Base-by-base conservation (phyloP, 2,888 invertebrate genomes). In the Pheosia tremula region DNA sequence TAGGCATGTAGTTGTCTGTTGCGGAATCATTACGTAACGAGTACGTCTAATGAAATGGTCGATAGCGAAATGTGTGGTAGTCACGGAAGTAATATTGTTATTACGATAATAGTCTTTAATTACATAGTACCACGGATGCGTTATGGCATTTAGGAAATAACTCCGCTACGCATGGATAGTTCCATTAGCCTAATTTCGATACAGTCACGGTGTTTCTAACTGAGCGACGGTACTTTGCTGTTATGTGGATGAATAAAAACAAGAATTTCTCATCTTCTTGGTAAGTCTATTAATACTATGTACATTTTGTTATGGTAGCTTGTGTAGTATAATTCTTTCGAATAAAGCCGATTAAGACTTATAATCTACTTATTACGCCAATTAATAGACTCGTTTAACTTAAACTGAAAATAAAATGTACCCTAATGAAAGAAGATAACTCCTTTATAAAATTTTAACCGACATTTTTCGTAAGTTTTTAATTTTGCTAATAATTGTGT, bases 81-180 rank as follows among this genome's bases (percentile, higher is more conserved):
- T 54, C 54, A 54, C 54, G 54, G 54, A 54, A 54, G 54, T 10
- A 38, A 38, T 54, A 54, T 38, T 38, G 54, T 54, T 54, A 54
- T 38, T 54, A 54, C 54, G n/a, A 38, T 54, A 38, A 38, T 54
- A 24, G 38, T 38, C 38, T 37, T 54, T 54, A 38, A 54, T 54
- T 39, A 24, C 54, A 11, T 11, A n/a, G 37, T 8, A 24, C 39
- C 54, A 54, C 54, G 54, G 50, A 50, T 24, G 49, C n/a, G 50
- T 50, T 50, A 50, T 50, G 50, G 50, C 24, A 50, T 50, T 50
- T 50, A 50, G 24, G 50, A 24, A 50, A 50, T 50, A 50, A 50
- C 24, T 50, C 9, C 0, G 50, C 24, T 50, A 50, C 50, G 50
- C 50, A 50, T 24, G 50, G 50, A 50, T 50, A 24, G 50, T 24